These are phyloP conservation scores for Palaemon carinicauda DNA, from an alignment of 1,140 invertebrate species.

Conservation along the genomic window DNA sequence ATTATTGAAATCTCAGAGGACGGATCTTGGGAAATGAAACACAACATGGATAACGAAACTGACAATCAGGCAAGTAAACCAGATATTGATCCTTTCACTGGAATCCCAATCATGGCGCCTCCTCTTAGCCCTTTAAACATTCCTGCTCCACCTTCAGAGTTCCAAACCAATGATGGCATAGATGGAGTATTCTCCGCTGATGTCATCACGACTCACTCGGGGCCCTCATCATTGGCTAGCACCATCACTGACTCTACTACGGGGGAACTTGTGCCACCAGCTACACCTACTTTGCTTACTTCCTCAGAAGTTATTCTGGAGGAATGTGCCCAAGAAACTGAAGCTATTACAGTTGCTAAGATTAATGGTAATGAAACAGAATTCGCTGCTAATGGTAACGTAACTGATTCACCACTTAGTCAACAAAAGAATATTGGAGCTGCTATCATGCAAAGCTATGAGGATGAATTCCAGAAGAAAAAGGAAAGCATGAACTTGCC, in stretches of 20 bases:
- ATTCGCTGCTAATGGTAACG: neutral
- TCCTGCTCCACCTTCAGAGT: slow-evolving; percentile 49
- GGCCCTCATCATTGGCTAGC: slow-evolving; percentile 52
- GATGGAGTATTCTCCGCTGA: slow-evolving; percentile 52
- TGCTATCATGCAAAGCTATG: slow-evolving; percentile 61
- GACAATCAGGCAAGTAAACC: neutral
- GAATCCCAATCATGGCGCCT: slow-evolving; percentile 43
- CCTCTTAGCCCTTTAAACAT: slow-evolving; percentile 39
- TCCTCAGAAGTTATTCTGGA: slow-evolving; percentile 33
- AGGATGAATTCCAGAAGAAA: slow-evolving; percentile 57
- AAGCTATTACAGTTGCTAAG: neutral
- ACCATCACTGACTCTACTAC: neutral
- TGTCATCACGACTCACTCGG: slow-evolving; percentile 41
- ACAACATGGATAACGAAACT: neutral
- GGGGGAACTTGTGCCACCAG: neutral
- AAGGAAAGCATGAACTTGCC: slow-evolving; percentile 59
- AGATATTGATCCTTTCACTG: slow-evolving; percentile 40
- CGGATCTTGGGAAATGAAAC: slow-evolving; percentile 57
- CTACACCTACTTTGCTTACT: neutral
- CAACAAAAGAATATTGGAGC: slow-evolving; percentile 58
- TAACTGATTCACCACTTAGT: too few species aligned
- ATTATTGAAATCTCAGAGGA: slow-evolving; percentile 60
- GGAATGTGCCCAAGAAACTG: neutral
- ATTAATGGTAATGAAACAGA: neutral
- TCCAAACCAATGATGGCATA: slow-evolving; percentile 37